Evolutionary conservation across 2,113 vertebrate species (phyloP).

Genomic region (Sarotherodon lohbergeri): DNA sequence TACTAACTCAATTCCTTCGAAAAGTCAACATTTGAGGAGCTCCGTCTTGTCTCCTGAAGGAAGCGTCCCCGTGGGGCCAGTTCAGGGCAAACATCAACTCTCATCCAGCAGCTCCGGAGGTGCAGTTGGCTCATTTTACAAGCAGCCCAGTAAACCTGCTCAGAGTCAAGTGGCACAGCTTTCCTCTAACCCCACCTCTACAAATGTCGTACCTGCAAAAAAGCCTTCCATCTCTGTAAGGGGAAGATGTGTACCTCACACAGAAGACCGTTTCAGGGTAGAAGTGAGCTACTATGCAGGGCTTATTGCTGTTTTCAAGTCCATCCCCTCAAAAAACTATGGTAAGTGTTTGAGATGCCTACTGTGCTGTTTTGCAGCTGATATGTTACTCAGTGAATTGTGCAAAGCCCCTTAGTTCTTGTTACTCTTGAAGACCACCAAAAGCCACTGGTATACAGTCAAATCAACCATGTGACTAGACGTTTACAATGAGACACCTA

Average conservation of each 20-base stretch:
- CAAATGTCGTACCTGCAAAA: slow-evolving; percentile 38
- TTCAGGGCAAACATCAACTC: slow-evolving; percentile 1
- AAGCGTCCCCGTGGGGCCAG: not conserved
- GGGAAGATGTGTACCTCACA: slow-evolving; percentile 77
- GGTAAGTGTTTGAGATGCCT: slow-evolving; percentile 69
- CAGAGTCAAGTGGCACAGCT: slow-evolving; percentile 2
- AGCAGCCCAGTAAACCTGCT: slow-evolving; percentile 25
- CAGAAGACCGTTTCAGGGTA: slow-evolving; percentile 82
- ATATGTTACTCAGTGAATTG: not conserved
- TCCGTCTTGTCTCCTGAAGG: not conserved
- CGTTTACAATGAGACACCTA: not conserved
- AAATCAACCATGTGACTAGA: not conserved
- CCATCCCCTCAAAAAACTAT: slow-evolving; percentile 83
- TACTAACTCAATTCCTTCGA: slow-evolving; percentile 23
- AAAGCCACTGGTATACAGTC: not conserved
- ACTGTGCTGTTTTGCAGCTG: not conserved
- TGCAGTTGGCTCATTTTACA: slow-evolving; percentile 48
- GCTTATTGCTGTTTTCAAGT: slow-evolving; percentile 85
- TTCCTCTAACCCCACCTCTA: not conserved
- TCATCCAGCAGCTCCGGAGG: not conserved
- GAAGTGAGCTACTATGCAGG: slow-evolving; percentile 83
- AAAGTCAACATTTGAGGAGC: not conserved
- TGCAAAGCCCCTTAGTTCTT: not conserved
- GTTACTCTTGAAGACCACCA: not conserved
- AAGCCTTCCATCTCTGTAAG: slow-evolving; percentile 57